Conservation (phyloP, 2,113 vertebrate genomes). For the Carlito syrichta region DNA sequence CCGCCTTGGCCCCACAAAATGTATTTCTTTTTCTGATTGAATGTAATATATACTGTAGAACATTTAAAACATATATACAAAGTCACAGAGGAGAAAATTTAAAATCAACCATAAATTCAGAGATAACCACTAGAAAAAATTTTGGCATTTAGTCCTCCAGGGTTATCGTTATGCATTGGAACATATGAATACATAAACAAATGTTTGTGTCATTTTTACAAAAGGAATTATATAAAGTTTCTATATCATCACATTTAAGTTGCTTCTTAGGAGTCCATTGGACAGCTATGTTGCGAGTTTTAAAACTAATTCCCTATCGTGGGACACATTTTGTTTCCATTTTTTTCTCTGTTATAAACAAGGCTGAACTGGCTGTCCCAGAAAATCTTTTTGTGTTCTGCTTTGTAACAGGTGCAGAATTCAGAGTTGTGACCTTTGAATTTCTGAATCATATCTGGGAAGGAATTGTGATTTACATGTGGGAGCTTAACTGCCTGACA, state of each 20-base stretch:
- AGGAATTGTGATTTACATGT: not conserved
- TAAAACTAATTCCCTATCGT: not conserved
- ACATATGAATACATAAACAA: not conserved
- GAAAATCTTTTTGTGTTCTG: not conserved
- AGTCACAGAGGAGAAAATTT: not conserved
- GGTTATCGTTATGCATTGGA: not conserved
- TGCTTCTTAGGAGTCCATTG: not conserved
- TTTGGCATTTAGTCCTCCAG: not conserved
- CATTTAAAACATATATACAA: not conserved
- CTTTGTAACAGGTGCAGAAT: not conserved
- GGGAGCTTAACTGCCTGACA: not conserved
- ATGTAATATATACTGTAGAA: not conserved
- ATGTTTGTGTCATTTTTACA: not conserved
- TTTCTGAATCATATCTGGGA: not conserved
- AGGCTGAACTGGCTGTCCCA: not conserved
- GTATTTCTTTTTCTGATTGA: conserved; percentile 24
- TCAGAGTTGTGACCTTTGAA: not conserved
- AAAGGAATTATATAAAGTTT: not conserved
- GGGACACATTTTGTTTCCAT: not conserved
- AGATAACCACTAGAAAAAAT: not conserved
- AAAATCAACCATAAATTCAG: not conserved
- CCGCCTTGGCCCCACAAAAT: no score
- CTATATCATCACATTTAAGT: not conserved
- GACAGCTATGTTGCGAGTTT: not conserved
- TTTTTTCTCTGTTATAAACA: not conserved